Conservation (phyloP, 1,140 invertebrate genomes). For the Antheraea pernyi region DNA sequence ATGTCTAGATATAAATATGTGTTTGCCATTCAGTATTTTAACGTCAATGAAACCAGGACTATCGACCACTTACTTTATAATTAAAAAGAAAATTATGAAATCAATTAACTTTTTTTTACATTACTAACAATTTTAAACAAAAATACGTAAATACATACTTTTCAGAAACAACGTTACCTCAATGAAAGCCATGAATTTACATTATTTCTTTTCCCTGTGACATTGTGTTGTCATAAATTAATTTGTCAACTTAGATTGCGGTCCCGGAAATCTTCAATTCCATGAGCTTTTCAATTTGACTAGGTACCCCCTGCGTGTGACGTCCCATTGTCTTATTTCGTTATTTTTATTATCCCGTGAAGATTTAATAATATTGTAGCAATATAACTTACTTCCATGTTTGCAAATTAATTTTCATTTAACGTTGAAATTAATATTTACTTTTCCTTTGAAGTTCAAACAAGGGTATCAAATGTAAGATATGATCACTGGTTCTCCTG, state of each 20-base stretch:
- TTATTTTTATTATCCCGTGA: conserved; percentile 23
- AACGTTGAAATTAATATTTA: background rate
- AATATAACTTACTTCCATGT: background rate
- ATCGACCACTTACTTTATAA: too few relatives aligned
- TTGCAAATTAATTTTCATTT: background rate
- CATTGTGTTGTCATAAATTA: conserved; percentile 53
- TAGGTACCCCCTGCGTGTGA: conserved; percentile 35
- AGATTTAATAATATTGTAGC: background rate
- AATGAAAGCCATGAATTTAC: conserved; percentile 24
- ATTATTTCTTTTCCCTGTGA: conserved; percentile 12
- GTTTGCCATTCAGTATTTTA: too few relatives aligned
- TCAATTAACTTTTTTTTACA: background rate
- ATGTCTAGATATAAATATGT: too few relatives aligned
- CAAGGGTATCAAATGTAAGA: background rate
- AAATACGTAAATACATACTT: background rate
- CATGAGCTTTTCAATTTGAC: conserved; percentile 34
- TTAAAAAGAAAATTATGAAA: background rate
- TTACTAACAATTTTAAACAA: background rate
- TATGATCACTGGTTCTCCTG: background rate
- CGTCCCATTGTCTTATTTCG: conserved; percentile 27
- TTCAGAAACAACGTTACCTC: background rate
- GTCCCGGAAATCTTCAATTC: conserved; percentile 32
- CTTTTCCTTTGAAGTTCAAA: background rate
- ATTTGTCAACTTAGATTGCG: conserved; percentile 69
- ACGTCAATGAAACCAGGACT: too few relatives aligned